Evolutionary conservation across 2,113 vertebrate species (phyloP).

Genomic region (Chamaea fasciata): DNA sequence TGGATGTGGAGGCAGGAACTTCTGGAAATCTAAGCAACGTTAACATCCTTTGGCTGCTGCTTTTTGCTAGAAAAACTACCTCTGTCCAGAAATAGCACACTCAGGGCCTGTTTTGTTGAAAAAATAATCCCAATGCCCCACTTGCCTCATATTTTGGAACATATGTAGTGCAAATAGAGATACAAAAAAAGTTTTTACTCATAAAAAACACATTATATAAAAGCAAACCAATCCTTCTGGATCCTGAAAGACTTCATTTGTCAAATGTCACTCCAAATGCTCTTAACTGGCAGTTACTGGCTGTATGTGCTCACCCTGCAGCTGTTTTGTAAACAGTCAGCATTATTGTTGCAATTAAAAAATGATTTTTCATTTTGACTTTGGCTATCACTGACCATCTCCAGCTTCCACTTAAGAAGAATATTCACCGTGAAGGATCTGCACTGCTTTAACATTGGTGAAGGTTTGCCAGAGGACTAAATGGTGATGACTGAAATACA

Average conservation of each 20-base stretch:
- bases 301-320: neutral
- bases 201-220: neutral
- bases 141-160: neutral
- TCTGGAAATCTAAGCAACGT: neutral
- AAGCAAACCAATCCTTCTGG: neutral
- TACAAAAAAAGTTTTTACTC: neutral
- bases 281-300: neutral
- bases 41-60: neutral
- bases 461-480: neutral
- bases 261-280: neutral
- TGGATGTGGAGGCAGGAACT: neutral
- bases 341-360: neutral
- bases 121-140: neutral
- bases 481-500: neutral
- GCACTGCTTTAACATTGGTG: neutral
- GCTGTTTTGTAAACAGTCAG: neutral
- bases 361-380: neutral
- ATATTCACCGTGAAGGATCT: accelerated
- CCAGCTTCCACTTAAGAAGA: neutral
- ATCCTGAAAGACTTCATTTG: neutral
- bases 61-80: neutral
- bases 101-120: neutral
- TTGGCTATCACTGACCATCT: neutral
- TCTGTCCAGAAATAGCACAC: neutral
- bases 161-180: neutral